Conservation (phyloP, 2,113 vertebrate genomes). For the Physeter macrocephalus region DNA sequence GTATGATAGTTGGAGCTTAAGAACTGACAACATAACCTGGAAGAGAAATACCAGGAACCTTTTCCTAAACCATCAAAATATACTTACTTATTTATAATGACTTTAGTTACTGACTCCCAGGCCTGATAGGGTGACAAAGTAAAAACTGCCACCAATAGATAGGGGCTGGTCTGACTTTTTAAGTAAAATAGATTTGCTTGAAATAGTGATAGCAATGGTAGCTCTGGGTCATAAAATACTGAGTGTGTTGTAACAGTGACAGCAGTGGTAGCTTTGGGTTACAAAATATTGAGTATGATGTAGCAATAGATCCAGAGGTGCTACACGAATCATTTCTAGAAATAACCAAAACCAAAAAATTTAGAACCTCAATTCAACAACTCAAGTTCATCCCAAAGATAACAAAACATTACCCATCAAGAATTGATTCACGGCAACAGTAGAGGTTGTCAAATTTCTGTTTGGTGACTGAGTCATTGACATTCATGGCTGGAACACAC, state of each 20-base stretch:
- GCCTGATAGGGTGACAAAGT: neutral
- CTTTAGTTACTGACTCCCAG: conserved; percentile 26
- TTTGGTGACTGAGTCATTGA: conserved; percentile 98
- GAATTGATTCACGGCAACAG: conserved; percentile 96
- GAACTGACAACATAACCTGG: neutral
- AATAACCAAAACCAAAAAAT: conserved; percentile 33
- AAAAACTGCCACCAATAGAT: neutral
- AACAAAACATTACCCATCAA: conserved; percentile 87
- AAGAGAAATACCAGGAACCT: neutral
- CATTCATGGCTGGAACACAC: conserved; percentile 98
- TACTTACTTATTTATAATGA: neutral
- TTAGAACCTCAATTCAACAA: neutral
- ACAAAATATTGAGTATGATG: neutral
- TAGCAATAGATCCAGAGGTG: neutral
- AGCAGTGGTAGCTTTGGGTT: neutral
- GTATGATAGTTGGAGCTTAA: neutral
- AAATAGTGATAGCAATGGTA: neutral
- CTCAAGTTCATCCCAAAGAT: conserved; percentile 19
- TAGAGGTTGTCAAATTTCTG: conserved; percentile 99
- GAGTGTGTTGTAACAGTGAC: neutral
- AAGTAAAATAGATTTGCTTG: conserved; percentile 19
- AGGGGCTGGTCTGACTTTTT: neutral
- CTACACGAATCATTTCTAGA: conserved; percentile 32
- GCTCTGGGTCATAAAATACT: conserved; percentile 20
- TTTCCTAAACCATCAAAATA: conserved; percentile 27